Evolutionary conservation across 2,888 invertebrate genomes (phyloP), one percentile per base, ranked within the genome.

Genomic region (Brenthis daphne): DNA sequence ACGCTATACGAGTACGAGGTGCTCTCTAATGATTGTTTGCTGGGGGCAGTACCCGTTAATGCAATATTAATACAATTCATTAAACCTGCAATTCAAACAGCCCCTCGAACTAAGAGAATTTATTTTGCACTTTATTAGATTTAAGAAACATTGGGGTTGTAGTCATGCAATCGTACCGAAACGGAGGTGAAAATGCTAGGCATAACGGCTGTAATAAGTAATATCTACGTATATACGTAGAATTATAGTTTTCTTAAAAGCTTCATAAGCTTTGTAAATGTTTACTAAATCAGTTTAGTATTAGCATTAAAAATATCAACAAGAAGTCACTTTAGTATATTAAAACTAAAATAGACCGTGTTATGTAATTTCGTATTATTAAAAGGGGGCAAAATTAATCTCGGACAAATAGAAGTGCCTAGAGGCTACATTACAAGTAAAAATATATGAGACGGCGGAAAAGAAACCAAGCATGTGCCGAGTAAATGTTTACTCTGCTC

Each of bases 21-120:
- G 79, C 78, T 75, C 76, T 76, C 86, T 92, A 92, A 92, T 91
- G 90, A 91, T 89, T 92, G 92, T 92, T 92, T 90, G 86, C 87
- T 82, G 74, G 87, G 77, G 74, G 85, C 77, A 82, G 87, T 88
- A 87, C 88, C 83, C 85, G 84, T 84, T 92, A 92, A 93, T 93
- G 87, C 87, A 93, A 92, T 93, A 93, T 93, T 93, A 93, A 93
- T 92, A 92, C 91, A 92, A 92, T 93, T 93, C 93, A 93, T 93
- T 93, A 93, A 89, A 87, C 90, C 82, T 86, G 85, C 89, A 87
- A 85, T 86, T 90, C 84, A 85, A 90, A 87, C 78, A 79, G 73
- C 79, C 80, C 80, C 82, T 79, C 77, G 64, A 70, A 69, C 73
- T 55, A 63, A 57, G 73, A 71, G 69, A 74, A 74, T 75, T 75